Base-by-base conservation (phyloP, 1,140 invertebrate species). In the Gonatopus flavifemur region DNA sequence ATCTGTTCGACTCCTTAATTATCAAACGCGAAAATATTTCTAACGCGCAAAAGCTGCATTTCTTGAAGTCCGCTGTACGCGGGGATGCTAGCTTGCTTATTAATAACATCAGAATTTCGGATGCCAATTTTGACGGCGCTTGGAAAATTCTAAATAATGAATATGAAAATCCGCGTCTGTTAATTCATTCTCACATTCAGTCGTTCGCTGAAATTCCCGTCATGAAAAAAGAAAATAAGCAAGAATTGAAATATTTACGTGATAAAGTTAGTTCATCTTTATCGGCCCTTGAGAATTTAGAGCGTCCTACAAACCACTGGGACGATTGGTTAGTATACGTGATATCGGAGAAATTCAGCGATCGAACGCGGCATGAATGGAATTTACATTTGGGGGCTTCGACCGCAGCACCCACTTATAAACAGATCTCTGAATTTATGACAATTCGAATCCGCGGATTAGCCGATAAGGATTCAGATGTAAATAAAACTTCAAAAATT, bases 271-370 rank as follows among this genome's bases (percentile, higher is more conserved):
- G 28, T 20, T 12, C 24, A 5, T 32, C 15, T 19, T 28, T 44
- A 3, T 1, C 21, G 19, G 18, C 42, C 9, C 24, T 44, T 12
- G 4, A 3, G 3, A 33, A 20, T 10, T 16, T 33, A 10, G 28
- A 30, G 5, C 15, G 42, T 3, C 19, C 28, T 1, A 20, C 22
- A 3, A 31, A 44, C 3, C 30, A 15, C 1, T 44, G 31, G 42
- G 30, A 44, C 33, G 42, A 44, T 4, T 21, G 28, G 31, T 33
- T 44, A 8, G 42, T 44, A 12, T 25, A 44, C 6, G 7, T 44
- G 3, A 16, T 44, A 6, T 18, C 28, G 3, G 5, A 19, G 3
- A 44, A 44, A 18, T 19, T 44, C 1, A 15, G 28, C 13, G 12
- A 16, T 0, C 0, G 0, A 7, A 32, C 42, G n/a, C 8, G 16